Evolutionary conservation across 2,888 invertebrate species (phyloP).

Genomic region (Amblyjoppa proteus): DNA sequence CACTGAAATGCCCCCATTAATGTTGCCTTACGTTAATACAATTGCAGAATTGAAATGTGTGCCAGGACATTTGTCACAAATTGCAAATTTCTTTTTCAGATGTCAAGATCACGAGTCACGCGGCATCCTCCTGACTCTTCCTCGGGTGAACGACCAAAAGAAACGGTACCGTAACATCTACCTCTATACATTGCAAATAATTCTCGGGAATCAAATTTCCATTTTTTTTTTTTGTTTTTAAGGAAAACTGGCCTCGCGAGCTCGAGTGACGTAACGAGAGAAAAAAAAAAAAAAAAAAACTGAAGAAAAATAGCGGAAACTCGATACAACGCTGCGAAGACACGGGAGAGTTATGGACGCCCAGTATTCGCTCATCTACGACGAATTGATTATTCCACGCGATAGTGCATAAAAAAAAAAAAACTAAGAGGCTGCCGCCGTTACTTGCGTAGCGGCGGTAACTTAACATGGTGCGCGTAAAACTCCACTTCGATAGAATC

Average conservation of each 20-base stretch:
- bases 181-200: conserved; percentile 52
- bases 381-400: conserved; percentile 57
- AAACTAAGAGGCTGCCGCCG: neutral
- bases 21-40: neutral
- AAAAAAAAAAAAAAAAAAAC: conserved; percentile 11
- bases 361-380: conserved; percentile 42
- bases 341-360: conserved; percentile 22
- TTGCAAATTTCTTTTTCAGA: conserved; percentile 13
- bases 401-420: conserved; percentile 50
- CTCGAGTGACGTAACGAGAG: conserved; percentile 36
- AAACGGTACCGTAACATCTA: conserved; percentile 60
- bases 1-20: too few relatives aligned
- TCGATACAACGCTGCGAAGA: conserved; percentile 29
- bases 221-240: conserved; percentile 40
- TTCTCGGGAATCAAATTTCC: conserved; percentile 59
- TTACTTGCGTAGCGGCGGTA: neutral
- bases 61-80: neutral
- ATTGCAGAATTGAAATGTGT: neutral
- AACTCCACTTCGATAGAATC: conserved; percentile 2
- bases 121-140: conserved; percentile 35
- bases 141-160: conserved; percentile 61
- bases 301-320: conserved; percentile 61
- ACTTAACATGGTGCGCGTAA: neutral
- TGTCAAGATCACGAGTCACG: conserved; percentile 8
- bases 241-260: conserved; percentile 44